phyloP scores from a whole-genome alignment of 1,140 invertebrate species.

The Antheraea pernyi region DNA sequence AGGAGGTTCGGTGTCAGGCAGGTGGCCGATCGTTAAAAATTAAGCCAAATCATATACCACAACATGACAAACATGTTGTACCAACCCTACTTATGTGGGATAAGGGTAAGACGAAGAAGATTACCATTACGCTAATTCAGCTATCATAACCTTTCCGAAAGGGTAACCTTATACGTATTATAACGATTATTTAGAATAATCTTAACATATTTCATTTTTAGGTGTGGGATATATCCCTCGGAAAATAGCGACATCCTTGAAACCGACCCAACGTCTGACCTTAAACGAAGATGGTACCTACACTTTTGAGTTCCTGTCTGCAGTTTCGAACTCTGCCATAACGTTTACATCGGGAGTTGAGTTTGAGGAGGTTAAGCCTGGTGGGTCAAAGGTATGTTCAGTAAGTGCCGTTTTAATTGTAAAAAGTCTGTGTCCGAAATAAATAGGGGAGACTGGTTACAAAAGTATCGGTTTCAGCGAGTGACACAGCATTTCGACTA shows the following conservation, averaged over 20 bases:
- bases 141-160: no score
- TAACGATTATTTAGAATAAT: background rate
- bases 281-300: slow-evolving; percentile 82
- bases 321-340: slow-evolving; percentile 85
- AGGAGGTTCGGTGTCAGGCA: no score
- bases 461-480: no score
- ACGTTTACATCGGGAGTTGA: slow-evolving; percentile 87
- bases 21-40: no score
- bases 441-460: background rate
- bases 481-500: no score
- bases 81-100: no score
- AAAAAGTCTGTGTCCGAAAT: background rate
- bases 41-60: no score
- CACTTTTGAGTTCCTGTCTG: slow-evolving; percentile 85
- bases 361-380: slow-evolving; percentile 78
- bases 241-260: slow-evolving; percentile 84
- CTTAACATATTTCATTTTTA: slow-evolving; percentile 18
- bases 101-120: no score
- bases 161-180: background rate
- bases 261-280: slow-evolving; percentile 72
- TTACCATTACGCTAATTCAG: no score
- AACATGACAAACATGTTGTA: no score
- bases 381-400: slow-evolving; percentile 50
- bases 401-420: background rate
- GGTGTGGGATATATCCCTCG: slow-evolving; percentile 82